A percentile compares a stretch with the other conserved stretches of the same genome.
phyloP scores from a whole-genome alignment of 1,140 invertebrate genomes.

The Hestina assimilis region DNA sequence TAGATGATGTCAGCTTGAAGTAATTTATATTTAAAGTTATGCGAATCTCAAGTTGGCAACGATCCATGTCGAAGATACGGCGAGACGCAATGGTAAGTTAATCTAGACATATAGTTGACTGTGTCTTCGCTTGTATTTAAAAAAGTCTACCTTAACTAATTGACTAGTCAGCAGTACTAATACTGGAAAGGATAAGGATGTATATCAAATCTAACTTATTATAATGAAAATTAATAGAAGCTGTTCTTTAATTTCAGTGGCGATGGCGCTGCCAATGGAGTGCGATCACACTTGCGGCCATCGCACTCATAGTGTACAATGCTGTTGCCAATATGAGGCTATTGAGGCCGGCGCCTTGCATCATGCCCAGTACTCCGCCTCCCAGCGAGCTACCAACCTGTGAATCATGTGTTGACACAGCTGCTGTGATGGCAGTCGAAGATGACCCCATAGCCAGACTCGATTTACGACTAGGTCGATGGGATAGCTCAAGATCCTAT shows the following conservation, averaged over 20 bases:
- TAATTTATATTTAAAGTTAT: slow-evolving; percentile 11
- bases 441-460: slow-evolving; percentile 79
- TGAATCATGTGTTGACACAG: slow-evolving; percentile 67
- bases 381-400: slow-evolving; percentile 46
- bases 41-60: slow-evolving; percentile 27
- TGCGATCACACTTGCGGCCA: slow-evolving; percentile 81
- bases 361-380: slow-evolving; percentile 37
- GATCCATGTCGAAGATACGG: slow-evolving; percentile 42
- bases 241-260: slow-evolving; percentile 47
- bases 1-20: neutral
- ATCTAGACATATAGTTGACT: neutral
- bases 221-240: neutral
- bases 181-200: no score
- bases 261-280: slow-evolving; percentile 85
- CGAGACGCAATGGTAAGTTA: slow-evolving; percentile 51
- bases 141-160: neutral
- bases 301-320: slow-evolving; percentile 83
- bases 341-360: slow-evolving; percentile 72
- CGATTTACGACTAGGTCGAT: slow-evolving; percentile 83
- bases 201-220: no score
- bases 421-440: slow-evolving; percentile 39
- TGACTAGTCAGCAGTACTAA: no score
- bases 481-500: slow-evolving; percentile 84
- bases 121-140: neutral
- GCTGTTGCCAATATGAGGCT: slow-evolving; percentile 84